A percentile compares a stretch with the other conserved stretches of the same genome.
Evolutionary conservation across 2,797 vertebrate genomes (phyloP).

Genomic region (Tachyglossus aculeatus): DNA sequence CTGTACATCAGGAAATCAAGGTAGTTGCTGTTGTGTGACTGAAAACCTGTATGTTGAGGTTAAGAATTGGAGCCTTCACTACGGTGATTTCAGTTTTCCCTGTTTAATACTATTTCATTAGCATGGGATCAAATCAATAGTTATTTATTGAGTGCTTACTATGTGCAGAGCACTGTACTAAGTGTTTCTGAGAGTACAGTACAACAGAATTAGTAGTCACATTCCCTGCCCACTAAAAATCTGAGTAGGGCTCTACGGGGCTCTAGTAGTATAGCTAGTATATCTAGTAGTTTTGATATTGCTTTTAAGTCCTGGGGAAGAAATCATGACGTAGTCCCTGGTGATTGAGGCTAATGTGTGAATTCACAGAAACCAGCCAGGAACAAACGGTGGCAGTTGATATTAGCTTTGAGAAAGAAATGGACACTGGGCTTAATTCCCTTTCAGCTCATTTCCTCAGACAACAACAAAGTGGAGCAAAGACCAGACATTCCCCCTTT

Average conservation of each 20-base stretch:
- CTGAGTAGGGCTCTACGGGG: too few relatives aligned
- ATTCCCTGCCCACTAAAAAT: too few relatives aligned
- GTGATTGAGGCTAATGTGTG: too few relatives aligned
- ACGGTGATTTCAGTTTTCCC: not conserved
- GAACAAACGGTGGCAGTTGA: not conserved
- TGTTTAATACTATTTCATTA: not conserved
- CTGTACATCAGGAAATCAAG: not conserved
- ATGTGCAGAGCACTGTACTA: not conserved
- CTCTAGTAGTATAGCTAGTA: too few relatives aligned
- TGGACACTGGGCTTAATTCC: not conserved
- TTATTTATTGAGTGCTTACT: not conserved
- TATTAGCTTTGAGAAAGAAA: not conserved
- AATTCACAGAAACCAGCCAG: not conserved
- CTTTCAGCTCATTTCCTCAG: not conserved
- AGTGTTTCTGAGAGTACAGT: not conserved
- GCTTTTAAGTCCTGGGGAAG: too few relatives aligned
- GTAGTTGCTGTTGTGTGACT: not conserved
- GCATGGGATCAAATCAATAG: not conserved
- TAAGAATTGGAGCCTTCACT: not conserved
- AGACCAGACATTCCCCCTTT: too few relatives aligned
- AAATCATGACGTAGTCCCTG: too few relatives aligned
- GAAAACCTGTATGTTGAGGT: not conserved
- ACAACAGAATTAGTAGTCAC: not conserved
- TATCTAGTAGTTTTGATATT: too few relatives aligned
- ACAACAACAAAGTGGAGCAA: slow-evolving; percentile 4